Conservation (phyloP, 1,140 invertebrate genomes). For the Periplaneta americana region DNA sequence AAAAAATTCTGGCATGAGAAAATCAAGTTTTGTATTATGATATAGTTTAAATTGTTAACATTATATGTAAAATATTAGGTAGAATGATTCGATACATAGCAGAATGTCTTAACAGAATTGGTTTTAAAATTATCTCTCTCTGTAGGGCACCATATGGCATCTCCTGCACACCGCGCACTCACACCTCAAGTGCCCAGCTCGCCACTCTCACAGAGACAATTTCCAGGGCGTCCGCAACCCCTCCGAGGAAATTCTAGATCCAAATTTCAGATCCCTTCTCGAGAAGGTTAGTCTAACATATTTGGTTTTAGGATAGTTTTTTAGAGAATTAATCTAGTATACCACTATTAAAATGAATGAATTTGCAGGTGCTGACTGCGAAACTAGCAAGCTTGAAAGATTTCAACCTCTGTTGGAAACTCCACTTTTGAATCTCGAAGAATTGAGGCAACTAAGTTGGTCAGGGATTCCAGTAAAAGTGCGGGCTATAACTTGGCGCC, state of each 20-base stretch:
- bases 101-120: no score
- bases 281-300: conserved; percentile 26
- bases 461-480: conserved; percentile 88
- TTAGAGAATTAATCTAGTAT: no score
- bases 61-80: no score
- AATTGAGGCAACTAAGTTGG: conserved; percentile 89
- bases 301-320: no score
- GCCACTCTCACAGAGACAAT: conserved; percentile 32
- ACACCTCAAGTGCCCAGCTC: conserved; percentile 11
- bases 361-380: conserved; percentile 37
- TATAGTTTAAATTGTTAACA: no score
- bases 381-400: conserved; percentile 76
- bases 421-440: conserved; percentile 71
- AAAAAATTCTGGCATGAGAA: no score
- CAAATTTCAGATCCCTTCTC: conserved; percentile 44
- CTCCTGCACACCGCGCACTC: background rate
- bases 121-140: conserved; percentile 17
- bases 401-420: conserved; percentile 71
- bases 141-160: background rate
- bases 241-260: conserved; percentile 31
- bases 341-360: no score
- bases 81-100: no score
- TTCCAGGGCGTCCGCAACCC: conserved; percentile 40
- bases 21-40: no score
- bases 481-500: conserved; percentile 65